A percentile compares a stretch with the other conserved stretches of the same genome.
Conservation (phyloP, 1,140 invertebrate species). For the Gryllus bimaculatus region DNA sequence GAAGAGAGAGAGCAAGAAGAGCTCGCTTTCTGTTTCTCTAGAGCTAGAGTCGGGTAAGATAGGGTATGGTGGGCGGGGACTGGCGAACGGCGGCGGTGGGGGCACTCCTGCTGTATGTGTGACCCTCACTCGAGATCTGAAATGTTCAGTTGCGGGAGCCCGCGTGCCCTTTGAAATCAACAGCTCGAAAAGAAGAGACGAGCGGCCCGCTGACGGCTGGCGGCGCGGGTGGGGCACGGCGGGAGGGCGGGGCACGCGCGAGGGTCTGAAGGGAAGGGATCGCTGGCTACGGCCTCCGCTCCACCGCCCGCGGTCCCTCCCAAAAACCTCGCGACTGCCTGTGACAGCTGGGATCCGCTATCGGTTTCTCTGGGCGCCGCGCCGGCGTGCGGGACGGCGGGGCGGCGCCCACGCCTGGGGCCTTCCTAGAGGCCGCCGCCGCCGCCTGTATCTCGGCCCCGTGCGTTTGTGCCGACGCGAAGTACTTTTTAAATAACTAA, state of each 20-base stretch:
- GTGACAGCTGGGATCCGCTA: neutral
- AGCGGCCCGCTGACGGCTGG: neutral
- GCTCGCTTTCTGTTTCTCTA: neutral
- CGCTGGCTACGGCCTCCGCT: too few species aligned
- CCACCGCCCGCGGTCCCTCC: neutral
- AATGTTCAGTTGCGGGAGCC: slow-evolving; percentile 3
- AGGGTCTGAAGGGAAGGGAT: neutral
- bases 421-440: too few species aligned
- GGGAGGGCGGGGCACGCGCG: too few species aligned
- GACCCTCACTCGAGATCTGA: slow-evolving; percentile 3
- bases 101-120: neutral
- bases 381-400: too few species aligned
- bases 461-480: neutral
- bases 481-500: slow-evolving; percentile 2
- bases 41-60: neutral
- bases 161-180: neutral
- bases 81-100: neutral
- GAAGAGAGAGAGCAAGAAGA: too few species aligned
- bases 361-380: neutral
- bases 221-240: too few species aligned
- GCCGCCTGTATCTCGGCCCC: neutral
- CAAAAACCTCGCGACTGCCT: neutral
- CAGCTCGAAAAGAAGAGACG: neutral
- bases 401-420: too few species aligned
- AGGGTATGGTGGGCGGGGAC: neutral